Conservation (phyloP, 2,888 invertebrate species). For the Cephus rjabovi region DNA sequence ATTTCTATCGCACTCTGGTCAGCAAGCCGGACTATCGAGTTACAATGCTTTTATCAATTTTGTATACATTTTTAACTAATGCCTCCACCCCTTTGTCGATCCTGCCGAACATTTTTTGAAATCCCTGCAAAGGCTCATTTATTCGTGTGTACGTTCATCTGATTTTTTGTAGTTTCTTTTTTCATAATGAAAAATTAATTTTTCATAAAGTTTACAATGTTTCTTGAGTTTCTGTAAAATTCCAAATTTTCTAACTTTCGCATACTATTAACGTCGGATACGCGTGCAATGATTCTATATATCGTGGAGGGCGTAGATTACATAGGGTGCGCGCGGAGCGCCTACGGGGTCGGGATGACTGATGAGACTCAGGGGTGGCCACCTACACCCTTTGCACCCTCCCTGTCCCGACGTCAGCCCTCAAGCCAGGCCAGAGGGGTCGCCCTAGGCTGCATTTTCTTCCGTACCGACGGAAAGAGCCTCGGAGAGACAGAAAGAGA, state of each 20-base stretch:
- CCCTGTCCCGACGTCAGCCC: constrained; percentile 14
- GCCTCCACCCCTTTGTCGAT: too few relatives aligned
- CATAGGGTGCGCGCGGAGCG: constrained; percentile 19
- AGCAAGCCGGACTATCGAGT: too few relatives aligned
- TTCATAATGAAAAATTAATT: too few relatives aligned
- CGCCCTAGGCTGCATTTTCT: constrained; percentile 21
- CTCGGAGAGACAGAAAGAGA: too few relatives aligned
- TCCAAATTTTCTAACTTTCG: background rate
- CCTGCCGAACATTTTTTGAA: too few relatives aligned
- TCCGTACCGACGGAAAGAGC: background rate
- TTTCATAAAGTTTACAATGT: too few relatives aligned
- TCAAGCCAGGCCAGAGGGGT: constrained; percentile 8
- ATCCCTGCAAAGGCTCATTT: too few relatives aligned
- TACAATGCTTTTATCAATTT: too few relatives aligned
- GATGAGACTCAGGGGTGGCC: constrained; percentile 23
- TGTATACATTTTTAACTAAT: too few relatives aligned
- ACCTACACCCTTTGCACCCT: constrained; percentile 11
- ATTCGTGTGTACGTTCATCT: too few relatives aligned
- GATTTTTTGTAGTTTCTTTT: too few relatives aligned
- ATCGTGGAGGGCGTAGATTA: constrained; percentile 24
- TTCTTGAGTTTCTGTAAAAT: too few relatives aligned
- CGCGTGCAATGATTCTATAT: constrained; percentile 9
- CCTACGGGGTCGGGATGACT: constrained; percentile 20
- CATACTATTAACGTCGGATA: constrained; percentile 1
- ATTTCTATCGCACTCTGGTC: background rate